Evolutionary conservation across 2,797 vertebrate species (phyloP), one percentile per base, ranked within the genome.

Genomic region (Staurois parvus): DNA sequence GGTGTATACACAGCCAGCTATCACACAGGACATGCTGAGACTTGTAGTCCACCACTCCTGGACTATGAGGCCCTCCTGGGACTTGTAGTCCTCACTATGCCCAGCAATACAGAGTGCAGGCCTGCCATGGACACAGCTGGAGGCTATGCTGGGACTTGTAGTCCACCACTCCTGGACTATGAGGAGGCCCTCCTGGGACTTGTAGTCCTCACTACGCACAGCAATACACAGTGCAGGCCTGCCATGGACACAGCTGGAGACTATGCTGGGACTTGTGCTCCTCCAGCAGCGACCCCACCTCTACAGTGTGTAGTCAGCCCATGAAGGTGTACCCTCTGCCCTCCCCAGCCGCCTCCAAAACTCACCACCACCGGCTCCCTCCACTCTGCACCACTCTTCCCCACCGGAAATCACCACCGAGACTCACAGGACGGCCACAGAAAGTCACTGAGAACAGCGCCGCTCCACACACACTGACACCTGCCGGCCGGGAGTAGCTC

Each of bases 341-440:
- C 21, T 11, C 64, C 13, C 6, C 6, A 28, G 24, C 62, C 5
- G 15, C 56, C 30, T 2, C 1, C 4, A 40, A 0, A 3, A n/a
- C 56, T 32, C 32, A 19, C 59, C 5, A 17, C 4, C 59, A 34
- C 34, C 59, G 11, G 62, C 59, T 40, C 32, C 32, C 59, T 28
- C 37, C 3, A 21, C 42, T 28, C n/a, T 11, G 59, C n/a, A 6
- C 12, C 21, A 81, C 45, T 34, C 48, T 17, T 6, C 5, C 34
- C 45, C 45, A 56, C 79, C 66, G 79, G 79, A 81, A 81, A 30
- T 72, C 24, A 66, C 56, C 52, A 28, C 12, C 19, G 48, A 52
- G 48, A 19, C 30, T 24, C 0, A 12, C 56, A 64, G 24, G 6
- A 26, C 28, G 29, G 1, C 34, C 6, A 12, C 56, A 64, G 32